Base-by-base conservation (phyloP, 1,140 invertebrate genomes). In the Platyscapa corneri region DNA sequence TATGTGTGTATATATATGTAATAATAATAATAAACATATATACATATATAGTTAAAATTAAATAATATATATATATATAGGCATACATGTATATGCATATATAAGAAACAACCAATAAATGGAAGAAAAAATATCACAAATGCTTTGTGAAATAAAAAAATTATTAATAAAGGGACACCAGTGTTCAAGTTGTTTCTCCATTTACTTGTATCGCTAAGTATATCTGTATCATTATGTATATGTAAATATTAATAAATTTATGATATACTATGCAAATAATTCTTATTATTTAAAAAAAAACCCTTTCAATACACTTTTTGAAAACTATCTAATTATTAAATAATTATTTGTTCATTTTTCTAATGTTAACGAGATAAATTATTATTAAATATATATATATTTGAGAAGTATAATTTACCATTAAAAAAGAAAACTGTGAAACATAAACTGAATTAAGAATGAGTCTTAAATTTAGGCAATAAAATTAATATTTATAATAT, bases 221-320 rank as follows among this genome's bases (percentile, higher is more conserved):
- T 83, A 85, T 85, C 75, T 87, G 83, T 87, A 84, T 75, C 83
- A 84, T 87, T 87, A 87, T 87, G 83, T 87, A 87, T 83, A 80
- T 87, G 86, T 87, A 87, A 87, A 87, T 87, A 87, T 85, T 39
- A 87, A 87, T 87, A 87, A 87, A 87, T 85, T 82, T 72, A 87
- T 72, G 83, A 82, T 87, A 83, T 87, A 87, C 86, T 85, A 75
- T 78, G 56, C 60, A 85, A 49, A 70, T 16, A 70, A 8, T 56
- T 16, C 60, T 70, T 0, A 67, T 70, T 30, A n/a, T 53, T 10
- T 10, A 53, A 10, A 10, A 18, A 53, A 53, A 53, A 46, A 46
- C 12, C 49, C 16, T 18, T 53, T 2, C 7, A 53, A 53, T 53
- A 53, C 49, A 14, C 7, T 53, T 18, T 10, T 18, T 53, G 42